Percentiles rank a stretch among this genome's conserved stretches.
Conservation (phyloP, 2,113 vertebrate species). For the Chlorodrepanis virens region DNA sequence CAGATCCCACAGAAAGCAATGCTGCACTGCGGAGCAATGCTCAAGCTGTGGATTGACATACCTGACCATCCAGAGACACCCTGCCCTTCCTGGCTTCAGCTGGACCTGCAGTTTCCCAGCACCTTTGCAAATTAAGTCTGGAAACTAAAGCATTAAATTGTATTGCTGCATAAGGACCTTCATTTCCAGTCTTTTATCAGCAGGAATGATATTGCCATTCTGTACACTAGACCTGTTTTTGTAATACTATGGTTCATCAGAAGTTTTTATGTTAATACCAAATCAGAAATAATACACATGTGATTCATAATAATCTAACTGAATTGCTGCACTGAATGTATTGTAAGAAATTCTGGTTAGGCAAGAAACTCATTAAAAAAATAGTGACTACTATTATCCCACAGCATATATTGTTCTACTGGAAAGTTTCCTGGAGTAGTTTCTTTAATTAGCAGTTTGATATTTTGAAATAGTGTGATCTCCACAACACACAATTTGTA, state of each 20-base stretch:
- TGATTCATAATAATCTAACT: slow-evolving; percentile 63
- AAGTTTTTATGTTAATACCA: slow-evolving; percentile 50
- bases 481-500: slow-evolving; percentile 32
- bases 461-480: slow-evolving; percentile 53
- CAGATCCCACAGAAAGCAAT: not conserved
- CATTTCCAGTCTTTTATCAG: slow-evolving; percentile 23
- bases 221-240: slow-evolving; percentile 33
- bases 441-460: slow-evolving; percentile 65
- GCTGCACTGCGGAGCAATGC: not conserved
- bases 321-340: slow-evolving; percentile 45
- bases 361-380: slow-evolving; percentile 63
- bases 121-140: not conserved
- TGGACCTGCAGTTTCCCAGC: not conserved
- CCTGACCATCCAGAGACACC: not conserved
- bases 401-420: slow-evolving; percentile 58
- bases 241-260: slow-evolving; percentile 40
- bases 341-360: slow-evolving; percentile 36
- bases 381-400: slow-evolving; percentile 62
- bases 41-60: not conserved
- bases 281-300: slow-evolving; percentile 65
- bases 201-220: slow-evolving; percentile 15
- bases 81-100: not conserved
- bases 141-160: not conserved
- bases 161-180: slow-evolving; percentile 27
- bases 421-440: slow-evolving; percentile 54